A percentile compares a stretch with the other conserved stretches of the same genome.
Conservation (phyloP, 1,140 invertebrate genomes). For the Acromyrmex charruanus region DNA sequence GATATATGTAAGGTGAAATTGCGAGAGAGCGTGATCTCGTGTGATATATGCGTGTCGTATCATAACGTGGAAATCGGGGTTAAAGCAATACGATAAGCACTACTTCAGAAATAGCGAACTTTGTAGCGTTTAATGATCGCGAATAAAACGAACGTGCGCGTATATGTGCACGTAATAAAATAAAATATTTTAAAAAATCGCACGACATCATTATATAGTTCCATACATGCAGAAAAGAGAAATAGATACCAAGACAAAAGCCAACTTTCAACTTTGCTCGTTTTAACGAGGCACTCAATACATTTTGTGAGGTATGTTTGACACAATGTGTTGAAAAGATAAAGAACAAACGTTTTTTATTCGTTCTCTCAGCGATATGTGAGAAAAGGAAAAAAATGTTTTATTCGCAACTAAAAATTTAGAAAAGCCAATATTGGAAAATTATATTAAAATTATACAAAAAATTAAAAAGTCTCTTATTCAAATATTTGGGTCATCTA, state of each 20-base stretch:
- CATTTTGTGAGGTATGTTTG: not conserved
- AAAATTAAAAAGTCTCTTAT: not conserved
- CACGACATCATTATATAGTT: not conserved
- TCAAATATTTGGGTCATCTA: not conserved
- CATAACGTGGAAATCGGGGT: constrained; percentile 33
- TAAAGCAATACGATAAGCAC: constrained; percentile 42
- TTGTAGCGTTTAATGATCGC: not conserved
- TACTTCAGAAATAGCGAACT: constrained; percentile 28
- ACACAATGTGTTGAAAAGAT: not conserved
- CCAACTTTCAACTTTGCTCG: not conserved
- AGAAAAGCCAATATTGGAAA: not conserved
- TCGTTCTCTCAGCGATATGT: not conserved
- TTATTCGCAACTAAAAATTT: not conserved
- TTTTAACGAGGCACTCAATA: not conserved
- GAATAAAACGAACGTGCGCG: not conserved
- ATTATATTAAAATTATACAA: not conserved
- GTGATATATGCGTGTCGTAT: constrained; percentile 45
- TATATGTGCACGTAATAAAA: not conserved
- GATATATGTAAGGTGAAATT: constrained; percentile 36
- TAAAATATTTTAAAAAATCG: not conserved
- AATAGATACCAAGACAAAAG: not conserved
- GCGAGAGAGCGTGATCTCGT: constrained; percentile 30
- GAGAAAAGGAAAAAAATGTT: not conserved
- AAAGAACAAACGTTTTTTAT: not conserved
- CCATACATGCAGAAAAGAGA: not conserved